Percentiles rank a stretch among this genome's conserved stretches.
Evolutionary conservation across 2,797 vertebrate genomes (phyloP).

Genomic region (Propithecus perrieri): DNA sequence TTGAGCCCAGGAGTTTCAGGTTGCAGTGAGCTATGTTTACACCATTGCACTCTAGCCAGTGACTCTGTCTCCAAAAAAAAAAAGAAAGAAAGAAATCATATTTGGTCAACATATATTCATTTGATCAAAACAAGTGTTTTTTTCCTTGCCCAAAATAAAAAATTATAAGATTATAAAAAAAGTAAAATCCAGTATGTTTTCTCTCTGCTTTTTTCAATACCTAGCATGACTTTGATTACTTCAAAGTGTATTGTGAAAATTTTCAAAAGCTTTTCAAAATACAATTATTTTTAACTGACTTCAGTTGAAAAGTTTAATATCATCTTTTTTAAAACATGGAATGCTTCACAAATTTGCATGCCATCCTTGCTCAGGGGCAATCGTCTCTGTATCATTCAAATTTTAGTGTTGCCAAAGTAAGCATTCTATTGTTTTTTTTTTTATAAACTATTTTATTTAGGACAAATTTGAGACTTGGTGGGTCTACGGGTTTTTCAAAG

Average conservation of each 20-base stretch:
- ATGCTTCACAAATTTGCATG: neutral
- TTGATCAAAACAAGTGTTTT: slow-evolving; percentile 31
- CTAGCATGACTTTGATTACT: neutral
- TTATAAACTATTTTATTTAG: neutral
- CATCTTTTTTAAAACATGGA: neutral
- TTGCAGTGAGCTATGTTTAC: no score
- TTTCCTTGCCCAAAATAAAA: neutral
- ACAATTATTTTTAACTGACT: slow-evolving; percentile 26
- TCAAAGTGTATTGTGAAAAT: neutral
- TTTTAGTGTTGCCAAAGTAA: neutral
- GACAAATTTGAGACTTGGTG: neutral
- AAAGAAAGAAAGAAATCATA: neutral
- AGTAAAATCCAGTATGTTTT: neutral
- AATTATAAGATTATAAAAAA: slow-evolving; percentile 15
- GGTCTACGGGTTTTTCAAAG: neutral
- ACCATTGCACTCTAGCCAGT: no score
- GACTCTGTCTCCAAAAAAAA: no score
- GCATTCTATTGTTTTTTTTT: no score
- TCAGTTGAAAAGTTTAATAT: neutral
- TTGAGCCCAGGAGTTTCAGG: no score
- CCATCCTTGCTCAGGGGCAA: neutral
- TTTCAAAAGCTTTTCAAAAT: slow-evolving; percentile 36
- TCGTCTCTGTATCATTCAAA: neutral
- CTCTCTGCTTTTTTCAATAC: neutral
- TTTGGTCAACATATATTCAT: neutral